Evolutionary conservation across 1,140 invertebrate genomes (phyloP).

Genomic region (Trichonephila clavipes): DNA sequence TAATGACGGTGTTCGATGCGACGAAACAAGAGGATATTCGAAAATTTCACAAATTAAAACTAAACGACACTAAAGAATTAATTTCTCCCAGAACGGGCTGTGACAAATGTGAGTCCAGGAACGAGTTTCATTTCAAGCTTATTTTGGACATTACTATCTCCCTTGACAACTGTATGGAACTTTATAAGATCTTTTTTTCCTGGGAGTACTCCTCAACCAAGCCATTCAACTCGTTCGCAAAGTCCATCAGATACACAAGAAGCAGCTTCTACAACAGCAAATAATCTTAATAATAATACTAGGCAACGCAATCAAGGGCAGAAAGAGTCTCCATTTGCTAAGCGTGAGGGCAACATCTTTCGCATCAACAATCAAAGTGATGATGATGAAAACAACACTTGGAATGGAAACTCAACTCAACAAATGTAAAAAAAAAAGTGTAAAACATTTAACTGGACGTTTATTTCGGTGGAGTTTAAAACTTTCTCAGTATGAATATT

Average conservation of each 20-base stretch:
- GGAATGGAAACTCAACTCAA: slow-evolving; percentile 96
- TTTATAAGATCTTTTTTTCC: slow-evolving; percentile 50
- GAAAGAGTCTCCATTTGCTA: slow-evolving; percentile 47
- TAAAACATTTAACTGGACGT: no score
- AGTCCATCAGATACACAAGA: not conserved
- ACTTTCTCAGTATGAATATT: no score
- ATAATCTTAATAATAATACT: not conserved
- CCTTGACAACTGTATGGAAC: slow-evolving; percentile 51
- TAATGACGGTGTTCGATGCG: no score
- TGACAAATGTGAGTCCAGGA: slow-evolving; percentile 29
- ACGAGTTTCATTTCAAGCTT: slow-evolving; percentile 1
- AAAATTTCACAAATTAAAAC: no score
- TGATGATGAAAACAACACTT: slow-evolving; percentile 93
- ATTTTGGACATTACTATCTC: slow-evolving; percentile 39
- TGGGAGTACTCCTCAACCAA: not conserved
- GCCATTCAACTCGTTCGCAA: not conserved
- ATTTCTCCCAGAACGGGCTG: slow-evolving; percentile 43
- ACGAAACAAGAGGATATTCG: no score
- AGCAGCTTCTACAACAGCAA: not conserved
- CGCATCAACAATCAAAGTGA: slow-evolving; percentile 85
- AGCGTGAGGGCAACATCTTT: slow-evolving; percentile 86
- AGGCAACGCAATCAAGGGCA: slow-evolving; percentile 20
- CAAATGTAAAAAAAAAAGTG: slow-evolving; percentile 90
- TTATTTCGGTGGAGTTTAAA: no score
- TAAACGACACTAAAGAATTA: no score